Percentiles rank a stretch among this genome's conserved stretches.
These are phyloP conservation scores for Drosophila borealis DNA, from an alignment of 2,888 invertebrate species.

Conservation along the genomic window DNA sequence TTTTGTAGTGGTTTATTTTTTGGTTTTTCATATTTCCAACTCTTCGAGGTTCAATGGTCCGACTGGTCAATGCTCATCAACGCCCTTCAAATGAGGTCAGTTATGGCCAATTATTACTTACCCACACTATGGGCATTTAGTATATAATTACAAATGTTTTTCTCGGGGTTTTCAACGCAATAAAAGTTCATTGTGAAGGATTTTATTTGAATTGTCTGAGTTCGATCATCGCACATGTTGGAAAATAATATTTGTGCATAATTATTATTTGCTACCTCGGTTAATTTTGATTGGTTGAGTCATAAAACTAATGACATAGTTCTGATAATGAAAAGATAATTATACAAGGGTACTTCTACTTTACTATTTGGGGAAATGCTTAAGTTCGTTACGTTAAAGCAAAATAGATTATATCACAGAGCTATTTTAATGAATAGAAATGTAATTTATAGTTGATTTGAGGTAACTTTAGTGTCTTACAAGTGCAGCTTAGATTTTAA, in stretches of 20 bases:
- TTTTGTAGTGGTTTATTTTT: conserved; percentile 19
- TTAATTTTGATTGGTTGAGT: background rate
- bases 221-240: conserved; percentile 11
- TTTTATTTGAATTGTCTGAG: conserved; percentile 15
- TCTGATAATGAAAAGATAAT: conserved; percentile 23
- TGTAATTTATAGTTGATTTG: no score
- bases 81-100: conserved; percentile 72
- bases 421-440: no score
- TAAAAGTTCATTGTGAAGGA: conserved; percentile 73
- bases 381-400: no score
- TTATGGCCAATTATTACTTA: conserved; percentile 45
- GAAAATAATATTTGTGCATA: conserved; percentile 11
- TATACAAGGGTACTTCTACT: background rate
- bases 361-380: background rate
- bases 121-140: conserved; percentile 8
- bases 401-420: no score
- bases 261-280: conserved; percentile 26
- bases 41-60: conserved; percentile 65
- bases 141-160: conserved; percentile 44
- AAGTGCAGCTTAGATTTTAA: background rate
- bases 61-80: conserved; percentile 70
- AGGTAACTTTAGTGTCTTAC: background rate
- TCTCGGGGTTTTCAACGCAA: conserved; percentile 37
- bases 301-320: conserved; percentile 32
- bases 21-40: conserved; percentile 25